Percentiles rank a stretch among this genome's conserved stretches.
These are phyloP conservation scores for Latrodectus elegans DNA, from an alignment of 2,888 invertebrate genomes.

Conservation along the genomic window DNA sequence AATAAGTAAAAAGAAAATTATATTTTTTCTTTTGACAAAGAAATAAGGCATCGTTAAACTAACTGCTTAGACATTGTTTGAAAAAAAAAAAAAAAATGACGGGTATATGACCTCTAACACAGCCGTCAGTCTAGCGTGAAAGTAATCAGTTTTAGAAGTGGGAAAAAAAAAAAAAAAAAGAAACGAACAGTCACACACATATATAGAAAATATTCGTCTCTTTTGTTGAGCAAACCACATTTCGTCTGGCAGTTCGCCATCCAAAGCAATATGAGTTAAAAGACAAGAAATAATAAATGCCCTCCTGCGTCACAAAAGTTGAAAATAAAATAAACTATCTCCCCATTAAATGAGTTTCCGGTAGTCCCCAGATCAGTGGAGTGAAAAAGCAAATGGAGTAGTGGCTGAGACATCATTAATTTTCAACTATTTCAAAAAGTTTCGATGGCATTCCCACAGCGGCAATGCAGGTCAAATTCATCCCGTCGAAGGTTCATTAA, in stretches of 20 bases:
- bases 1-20: no score
- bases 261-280: background rate
- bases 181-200: background rate
- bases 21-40: no score
- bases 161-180: no score
- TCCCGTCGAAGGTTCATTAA: no score
- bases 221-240: conserved; percentile 25
- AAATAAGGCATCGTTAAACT: no score
- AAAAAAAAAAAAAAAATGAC: no score
- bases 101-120: no score
- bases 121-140: no score
- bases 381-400: background rate
- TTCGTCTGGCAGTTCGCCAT: conserved; percentile 29
- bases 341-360: background rate
- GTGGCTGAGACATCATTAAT: background rate
- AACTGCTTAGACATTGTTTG: no score
- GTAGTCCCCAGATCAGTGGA: background rate
- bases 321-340: background rate
- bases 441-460: no score
- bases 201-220: background rate
- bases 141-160: no score
- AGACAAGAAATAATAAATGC: background rate
- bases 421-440: background rate
- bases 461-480: no score
- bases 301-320: background rate